A percentile compares a stretch with the other conserved stretches of the same genome.
Evolutionary conservation across 1,140 invertebrate species (phyloP).

Genomic region (Hirudo medicinalis): DNA sequence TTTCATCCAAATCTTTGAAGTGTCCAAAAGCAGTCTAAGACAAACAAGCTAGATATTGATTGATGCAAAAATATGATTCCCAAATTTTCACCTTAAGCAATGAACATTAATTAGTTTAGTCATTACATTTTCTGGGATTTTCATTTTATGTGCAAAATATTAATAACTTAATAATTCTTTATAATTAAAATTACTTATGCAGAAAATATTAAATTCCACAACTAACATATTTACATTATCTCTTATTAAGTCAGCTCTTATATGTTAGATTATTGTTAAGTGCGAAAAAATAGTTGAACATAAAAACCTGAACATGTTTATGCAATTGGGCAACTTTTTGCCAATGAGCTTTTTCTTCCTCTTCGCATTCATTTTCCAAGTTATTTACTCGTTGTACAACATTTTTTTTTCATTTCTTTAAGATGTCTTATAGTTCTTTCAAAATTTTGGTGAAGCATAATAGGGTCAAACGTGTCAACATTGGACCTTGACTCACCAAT

Average conservation of each 20-base stretch:
- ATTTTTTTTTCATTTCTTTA: constrained; percentile 63
- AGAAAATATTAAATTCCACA: not conserved
- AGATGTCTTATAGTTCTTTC: constrained; percentile 72
- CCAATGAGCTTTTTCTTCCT: constrained; percentile 72
- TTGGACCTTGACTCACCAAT: constrained; percentile 48
- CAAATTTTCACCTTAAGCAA: not conserved
- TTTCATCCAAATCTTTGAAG: constrained; percentile 82
- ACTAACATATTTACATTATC: not conserved
- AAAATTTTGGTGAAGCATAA: constrained; percentile 68
- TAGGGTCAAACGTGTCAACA: constrained; percentile 46
- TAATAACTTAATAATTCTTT: too few species aligned
- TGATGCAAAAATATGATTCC: not conserved
- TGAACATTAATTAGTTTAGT: too few species aligned
- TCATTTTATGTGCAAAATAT: too few species aligned
- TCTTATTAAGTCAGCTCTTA: not conserved
- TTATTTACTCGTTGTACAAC: constrained; percentile 75
- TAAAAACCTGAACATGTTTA: constrained; percentile 65
- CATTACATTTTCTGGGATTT: too few species aligned
- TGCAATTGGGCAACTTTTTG: constrained; percentile 66
- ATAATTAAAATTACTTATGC: too few species aligned
- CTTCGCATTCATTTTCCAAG: constrained; percentile 63
- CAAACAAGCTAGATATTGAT: not conserved
- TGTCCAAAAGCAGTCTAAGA: constrained; percentile 63
- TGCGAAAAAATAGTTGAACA: not conserved
- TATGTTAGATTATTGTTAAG: not conserved